These are phyloP conservation scores for Drosophila navojoa DNA, from an alignment of 1,140 invertebrate species.

Conservation along the genomic window DNA sequence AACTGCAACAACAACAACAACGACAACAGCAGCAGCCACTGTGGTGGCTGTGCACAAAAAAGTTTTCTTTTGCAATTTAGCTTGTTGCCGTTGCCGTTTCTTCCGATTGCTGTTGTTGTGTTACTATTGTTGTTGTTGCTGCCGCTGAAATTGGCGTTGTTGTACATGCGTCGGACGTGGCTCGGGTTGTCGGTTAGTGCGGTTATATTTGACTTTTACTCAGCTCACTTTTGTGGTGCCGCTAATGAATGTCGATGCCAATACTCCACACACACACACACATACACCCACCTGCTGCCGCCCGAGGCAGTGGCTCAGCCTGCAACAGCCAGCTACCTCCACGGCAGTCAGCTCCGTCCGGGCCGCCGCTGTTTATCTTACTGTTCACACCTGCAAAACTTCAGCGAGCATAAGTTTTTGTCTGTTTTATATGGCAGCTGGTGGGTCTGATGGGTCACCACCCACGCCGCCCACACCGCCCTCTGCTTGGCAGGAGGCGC, in stretches of 20 bases:
- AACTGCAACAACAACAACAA: slow-evolving; percentile 27
- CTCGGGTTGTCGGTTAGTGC: slow-evolving; percentile 54
- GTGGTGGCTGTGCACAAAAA: slow-evolving; percentile 53
- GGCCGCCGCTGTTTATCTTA: slow-evolving; percentile 66
- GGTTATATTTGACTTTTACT: slow-evolving; percentile 77
- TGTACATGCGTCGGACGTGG: slow-evolving; percentile 64
- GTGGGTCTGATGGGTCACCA: not conserved
- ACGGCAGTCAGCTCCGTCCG: not conserved
- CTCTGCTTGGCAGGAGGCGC: slow-evolving; percentile 1
- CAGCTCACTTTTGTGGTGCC: slow-evolving; percentile 63
- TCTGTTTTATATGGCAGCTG: slow-evolving; percentile 44
- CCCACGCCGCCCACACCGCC: not conserved
- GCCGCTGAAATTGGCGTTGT: slow-evolving; percentile 46
- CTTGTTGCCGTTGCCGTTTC: slow-evolving; percentile 51
- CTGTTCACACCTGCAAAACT: slow-evolving; percentile 79
- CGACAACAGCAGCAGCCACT: not conserved
- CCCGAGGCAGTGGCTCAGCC: not conserved
- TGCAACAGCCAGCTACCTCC: not conserved
- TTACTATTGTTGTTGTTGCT: slow-evolving; percentile 16
- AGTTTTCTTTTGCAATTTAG: slow-evolving; percentile 81
- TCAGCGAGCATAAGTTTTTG: slow-evolving; percentile 59
- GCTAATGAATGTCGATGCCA: slow-evolving; percentile 80
- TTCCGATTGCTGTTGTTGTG: not conserved
- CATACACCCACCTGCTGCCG: not conserved
- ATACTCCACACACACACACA: too few species aligned